Evolutionary conservation across 2,888 invertebrate genomes (phyloP), one percentile per base, ranked within the genome.

Genomic region (Yponomeuta sedellus): DNA sequence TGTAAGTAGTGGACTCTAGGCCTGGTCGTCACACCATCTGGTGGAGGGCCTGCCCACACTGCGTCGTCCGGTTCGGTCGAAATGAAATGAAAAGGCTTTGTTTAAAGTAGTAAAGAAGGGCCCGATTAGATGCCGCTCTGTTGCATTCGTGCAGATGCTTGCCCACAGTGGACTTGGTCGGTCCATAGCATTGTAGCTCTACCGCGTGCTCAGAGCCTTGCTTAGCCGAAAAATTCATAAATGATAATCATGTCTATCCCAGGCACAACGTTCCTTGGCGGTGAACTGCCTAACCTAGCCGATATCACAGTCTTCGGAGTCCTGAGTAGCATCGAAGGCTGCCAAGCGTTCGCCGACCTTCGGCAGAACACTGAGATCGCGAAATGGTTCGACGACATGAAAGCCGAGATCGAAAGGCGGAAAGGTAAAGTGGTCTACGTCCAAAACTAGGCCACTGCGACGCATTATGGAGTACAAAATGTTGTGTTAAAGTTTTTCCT

Each of bases 261-360:
- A 52, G 95, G 95, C 2, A 92, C 93, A 0, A 90, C 89, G 25
- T 99, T 97, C 81, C 93, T 97, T 87, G 99, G 99, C 10, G 99
- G 99, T 0, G 83, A 93, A 19, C 82, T 93, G 70, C 99, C 99
- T 0, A 96, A 98, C 82, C 91, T 99, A 10, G 97, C 98, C 0
- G 99, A 99, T 91, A 89, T 99, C 64, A 94, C 97, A 0, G 96
- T 98, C 1, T 99, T 94, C 79, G 99, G 99, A 1, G 94, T 97
- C 3, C 90, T 99, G 5, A 96, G 94, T 80, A 97, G 98, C 78
- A 97, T 99, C 79, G 98, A 99, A 85, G 98, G 98, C 0, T 98
- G 98, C 77, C 83, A 92, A 58, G 97, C 99, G 0, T 99, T 99
- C 81, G 89, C 94, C 73, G 99, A 99, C 81, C 87, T 96, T 62